Evolutionary conservation across 1,140 invertebrate genomes (phyloP).

Genomic region (Phocides pigmalion): DNA sequence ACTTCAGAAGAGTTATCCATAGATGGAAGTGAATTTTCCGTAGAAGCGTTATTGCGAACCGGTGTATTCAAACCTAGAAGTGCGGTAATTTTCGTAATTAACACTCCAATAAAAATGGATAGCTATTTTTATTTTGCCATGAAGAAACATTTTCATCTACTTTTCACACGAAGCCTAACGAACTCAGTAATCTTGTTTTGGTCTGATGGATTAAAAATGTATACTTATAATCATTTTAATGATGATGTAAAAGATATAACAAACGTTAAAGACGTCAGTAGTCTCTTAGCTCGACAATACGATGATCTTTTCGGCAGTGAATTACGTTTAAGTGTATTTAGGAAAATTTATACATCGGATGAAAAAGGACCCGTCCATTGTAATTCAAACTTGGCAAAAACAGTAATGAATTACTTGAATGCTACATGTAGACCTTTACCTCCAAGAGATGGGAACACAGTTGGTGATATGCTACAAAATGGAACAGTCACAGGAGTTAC

Average conservation of each 20-base stretch:
- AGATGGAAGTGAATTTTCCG: slow-evolving; percentile 58
- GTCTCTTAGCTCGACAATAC: slow-evolving; percentile 54
- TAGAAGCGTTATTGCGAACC: slow-evolving; percentile 63
- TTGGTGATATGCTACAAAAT: slow-evolving; percentile 68
- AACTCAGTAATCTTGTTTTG: slow-evolving; percentile 70
- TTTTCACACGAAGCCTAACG: slow-evolving; percentile 66
- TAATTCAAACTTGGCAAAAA: slow-evolving; percentile 55
- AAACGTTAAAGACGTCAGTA: slow-evolving; percentile 49
- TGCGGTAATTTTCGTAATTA: slow-evolving; percentile 71
- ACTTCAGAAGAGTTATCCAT: slow-evolving; percentile 60
- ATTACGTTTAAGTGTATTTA: slow-evolving; percentile 68
- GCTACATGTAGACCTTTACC: slow-evolving; percentile 63
- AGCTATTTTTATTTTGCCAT: slow-evolving; percentile 65
- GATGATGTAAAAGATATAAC: slow-evolving; percentile 66
- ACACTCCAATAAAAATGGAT: slow-evolving; percentile 54
- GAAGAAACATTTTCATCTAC: slow-evolving; percentile 61
- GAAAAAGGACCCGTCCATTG: slow-evolving; percentile 59
- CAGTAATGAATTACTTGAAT: slow-evolving; percentile 64
- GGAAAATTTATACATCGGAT: slow-evolving; percentile 60
- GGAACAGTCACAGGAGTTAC: slow-evolving; percentile 73
- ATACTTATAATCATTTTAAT: slow-evolving; percentile 66
- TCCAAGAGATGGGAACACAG: slow-evolving; percentile 67
- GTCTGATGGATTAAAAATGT: slow-evolving; percentile 57
- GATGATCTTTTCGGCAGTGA: slow-evolving; percentile 62
- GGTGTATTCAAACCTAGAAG: slow-evolving; percentile 75